Base-by-base conservation (phyloP, 30 jellyfish, hydroid and myxozoan species). In the Cassiopea andromeda region DNA sequence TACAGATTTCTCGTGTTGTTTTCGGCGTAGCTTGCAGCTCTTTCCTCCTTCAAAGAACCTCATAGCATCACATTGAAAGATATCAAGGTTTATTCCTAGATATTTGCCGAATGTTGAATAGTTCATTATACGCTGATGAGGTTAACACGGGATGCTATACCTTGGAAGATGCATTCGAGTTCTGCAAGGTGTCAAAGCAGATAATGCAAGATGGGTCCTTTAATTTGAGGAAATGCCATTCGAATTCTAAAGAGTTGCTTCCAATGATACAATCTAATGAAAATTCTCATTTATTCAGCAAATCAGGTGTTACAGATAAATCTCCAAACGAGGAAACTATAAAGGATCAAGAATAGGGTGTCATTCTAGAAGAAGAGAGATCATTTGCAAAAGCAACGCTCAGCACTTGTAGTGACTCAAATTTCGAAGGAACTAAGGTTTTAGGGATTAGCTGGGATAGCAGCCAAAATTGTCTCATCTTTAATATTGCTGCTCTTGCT, bases 11-110 rank as follows among this genome's bases (percentile, higher is more conserved):
- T 69, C 78, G 19, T 69, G 78, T 69, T 38, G 78, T 69, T 69
- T 69, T 69, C 47, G 78, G 78, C 47, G 78, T 69, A 10, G n/a
- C 78, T 7, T 69, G 78, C 78, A 75, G 84, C 18, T 76, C 87
- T n/a, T 77, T 77, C 44, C 75, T 77, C 44, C 74, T 77, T 7
- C 48, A 77, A 8, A 76, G 72, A 46, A 77, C 87, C 12, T 49
- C 49, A 15, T 3, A 48, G 43, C 73, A 50, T 46, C 87, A 77
- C 75, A 77, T 77, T 16, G 48, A 44, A 44, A 47, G 49, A 44
- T 77, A 77, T 44, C 49, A 47, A 46, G 74, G 49, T 15, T 38
- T 18, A 17, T 18, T 17, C 17, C 83, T 61, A 13, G 83, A 74
- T 7, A 45, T 74, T 61, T 6, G 60, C 50, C 7, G 44, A 17